Evolutionary conservation across 2,888 invertebrate species (phyloP), one percentile per base, ranked within the genome.

Genomic region (Scaptomyza tumidula): DNA sequence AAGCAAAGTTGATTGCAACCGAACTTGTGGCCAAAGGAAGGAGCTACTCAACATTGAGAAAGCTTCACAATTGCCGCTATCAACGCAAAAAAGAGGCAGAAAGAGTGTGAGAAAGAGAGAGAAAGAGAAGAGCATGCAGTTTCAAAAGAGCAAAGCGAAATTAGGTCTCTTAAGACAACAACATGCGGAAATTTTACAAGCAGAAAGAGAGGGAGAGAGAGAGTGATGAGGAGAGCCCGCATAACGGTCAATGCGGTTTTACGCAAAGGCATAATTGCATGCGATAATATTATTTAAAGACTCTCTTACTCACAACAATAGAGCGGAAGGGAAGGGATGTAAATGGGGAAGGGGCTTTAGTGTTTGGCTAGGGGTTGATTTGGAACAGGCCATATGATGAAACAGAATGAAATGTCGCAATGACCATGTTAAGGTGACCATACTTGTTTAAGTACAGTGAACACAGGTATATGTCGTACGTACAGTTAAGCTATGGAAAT

Each of bases 1-100:
- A 73, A 76, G 77, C 77, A 52, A 41, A 86, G 77, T 79, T 73
- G 83, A 84, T 79, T 83, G 84, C 75, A 73, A 66, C 67, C 63
- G 54, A 78, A 68, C 78, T 75, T 64, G 67, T 67, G 82, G 82
- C 59, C 85, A 41, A 50, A 83, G 81, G 67, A 83, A 52, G 52
- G 52, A 39, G 52, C 39, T 39, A 69, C 65, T 50, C 59, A 48
- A 62, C n/a, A 55, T 73, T 73, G 65, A 72, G 78, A 83, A 84
- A 84, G 85, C 86, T 80, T 70, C 54, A 33, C 60, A 65, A 49
- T 48, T 61, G 78, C 77, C 77, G 75, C 74, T 74, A 67, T 78
- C 60, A 74, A 63, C 35, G 43, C 14, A 10, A 14, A 27, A 37
- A 56, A 24, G 19, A 39, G 29, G 41, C 35, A 44, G 46, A 33